phyloP scores from a whole-genome alignment of 1,140 invertebrate genomes.

The Drosophila pachea region DNA sequence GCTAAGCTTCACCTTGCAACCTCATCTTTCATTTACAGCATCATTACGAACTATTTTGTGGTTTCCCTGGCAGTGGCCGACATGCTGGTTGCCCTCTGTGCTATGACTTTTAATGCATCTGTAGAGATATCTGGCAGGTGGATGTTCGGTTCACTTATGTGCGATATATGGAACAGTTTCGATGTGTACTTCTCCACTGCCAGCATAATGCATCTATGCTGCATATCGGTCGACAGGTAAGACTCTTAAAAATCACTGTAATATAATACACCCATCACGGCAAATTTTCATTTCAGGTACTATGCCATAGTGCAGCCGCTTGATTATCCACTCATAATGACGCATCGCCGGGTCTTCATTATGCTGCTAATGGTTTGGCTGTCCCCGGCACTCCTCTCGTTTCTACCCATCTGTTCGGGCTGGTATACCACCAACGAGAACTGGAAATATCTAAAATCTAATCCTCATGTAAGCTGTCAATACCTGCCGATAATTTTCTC shows the following conservation, averaged over 20 bases:
- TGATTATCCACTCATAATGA: constrained; percentile 94
- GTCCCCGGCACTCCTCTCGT: constrained; percentile 93
- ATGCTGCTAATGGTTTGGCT: constrained; percentile 95
- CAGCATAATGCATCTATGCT: constrained; percentile 91
- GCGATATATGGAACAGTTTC: constrained; percentile 96
- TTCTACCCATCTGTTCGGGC: constrained; percentile 95
- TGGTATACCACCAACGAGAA: constrained; percentile 94
- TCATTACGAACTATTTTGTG: constrained; percentile 97
- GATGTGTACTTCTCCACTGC: constrained; percentile 97
- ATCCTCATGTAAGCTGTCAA: constrained; percentile 83
- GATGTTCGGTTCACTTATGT: constrained; percentile 94
- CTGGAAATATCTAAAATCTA: constrained; percentile 83
- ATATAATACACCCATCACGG: neutral
- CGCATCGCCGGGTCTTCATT: constrained; percentile 85
- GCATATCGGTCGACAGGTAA: constrained; percentile 88
- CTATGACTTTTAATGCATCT: constrained; percentile 96
- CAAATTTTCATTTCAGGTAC: constrained; percentile 81
- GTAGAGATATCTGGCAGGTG: constrained; percentile 89
- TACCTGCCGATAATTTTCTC: constrained; percentile 53
- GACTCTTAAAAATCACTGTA: neutral
- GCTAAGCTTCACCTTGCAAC: neutral
- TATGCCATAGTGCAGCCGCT: constrained; percentile 94
- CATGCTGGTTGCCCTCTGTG: constrained; percentile 94
- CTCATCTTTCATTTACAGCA: constrained; percentile 65
- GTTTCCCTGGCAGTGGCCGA: constrained; percentile 94